These are phyloP conservation scores for Sparus aurata DNA, from an alignment of 2,797 vertebrate genomes.

Conservation along the genomic window DNA sequence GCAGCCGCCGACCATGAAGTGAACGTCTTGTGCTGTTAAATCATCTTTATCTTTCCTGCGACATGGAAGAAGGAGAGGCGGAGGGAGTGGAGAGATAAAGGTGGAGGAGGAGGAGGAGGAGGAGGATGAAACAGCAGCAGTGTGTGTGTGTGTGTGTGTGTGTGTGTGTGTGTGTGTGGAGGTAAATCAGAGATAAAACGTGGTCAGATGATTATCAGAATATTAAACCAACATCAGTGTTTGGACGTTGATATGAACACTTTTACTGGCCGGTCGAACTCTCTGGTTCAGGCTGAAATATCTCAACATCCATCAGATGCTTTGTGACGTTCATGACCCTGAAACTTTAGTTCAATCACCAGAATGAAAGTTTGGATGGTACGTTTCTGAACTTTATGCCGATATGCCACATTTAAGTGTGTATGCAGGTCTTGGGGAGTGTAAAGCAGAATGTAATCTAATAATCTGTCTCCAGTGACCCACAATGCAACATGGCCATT, in stretches of 20 bases:
- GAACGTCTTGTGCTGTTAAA: constrained; percentile 43
- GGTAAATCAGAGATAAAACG: background rate
- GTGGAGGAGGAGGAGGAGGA: background rate
- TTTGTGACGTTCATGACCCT: too few relatives aligned
- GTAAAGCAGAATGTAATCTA: too few relatives aligned
- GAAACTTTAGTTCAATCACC: too few relatives aligned
- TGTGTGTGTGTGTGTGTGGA: constrained; percentile 1
- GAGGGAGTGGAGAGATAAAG: constrained; percentile 33
- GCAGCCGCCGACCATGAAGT: constrained; percentile 24
- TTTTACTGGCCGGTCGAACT: background rate
- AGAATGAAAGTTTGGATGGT: too few relatives aligned
- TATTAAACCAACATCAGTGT: background rate
- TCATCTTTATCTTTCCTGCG: constrained; percentile 52
- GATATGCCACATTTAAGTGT: too few relatives aligned
- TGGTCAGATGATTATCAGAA: background rate
- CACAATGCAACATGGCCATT: too few relatives aligned
- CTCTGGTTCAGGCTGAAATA: background rate
- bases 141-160: background rate
- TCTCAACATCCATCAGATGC: background rate
- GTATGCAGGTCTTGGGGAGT: too few relatives aligned
- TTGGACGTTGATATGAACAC: background rate
- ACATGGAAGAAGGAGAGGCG: constrained; percentile 29
- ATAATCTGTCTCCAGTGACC: too few relatives aligned
- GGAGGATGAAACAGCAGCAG: constrained; percentile 13
- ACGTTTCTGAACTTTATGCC: too few relatives aligned